Evolutionary conservation across 2,888 invertebrate species (phyloP), one percentile per base, ranked within the genome.

Genomic region (Dendrolimus houi): DNA sequence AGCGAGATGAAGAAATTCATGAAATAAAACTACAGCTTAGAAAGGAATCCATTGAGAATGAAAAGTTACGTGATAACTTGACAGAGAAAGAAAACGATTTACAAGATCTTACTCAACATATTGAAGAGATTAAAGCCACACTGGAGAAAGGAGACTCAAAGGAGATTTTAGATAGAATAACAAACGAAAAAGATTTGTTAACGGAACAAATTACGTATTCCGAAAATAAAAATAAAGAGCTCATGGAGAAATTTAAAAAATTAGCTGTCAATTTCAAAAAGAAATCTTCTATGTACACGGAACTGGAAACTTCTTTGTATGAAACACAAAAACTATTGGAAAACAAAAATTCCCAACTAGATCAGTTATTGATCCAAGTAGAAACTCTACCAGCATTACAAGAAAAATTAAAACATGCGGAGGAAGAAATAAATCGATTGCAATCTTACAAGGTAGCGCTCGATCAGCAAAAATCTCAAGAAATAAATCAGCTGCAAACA

Each of bases 181-280:
- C 87, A 17, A 68, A 74, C 52, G 79, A 84, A 13, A 92, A 91
- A 69, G 81, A 80, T 67, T 59, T 89, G 87, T 62, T 75, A 75
- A 65, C 80, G 74, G 76, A 83, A 69, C 72, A 84, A 72, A 68
- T 70, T 56, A 59, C 67, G 1, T 78, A 85, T 12, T 70, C 93
- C 1, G 94, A 94, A 69, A 83, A 74, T 8, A 95, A 94, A 72
- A 93, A 93, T 64, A 94, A 93, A 68, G 93, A 94, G 56, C 92
- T 95, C 61, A 78, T 94, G 57, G 95, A 96, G 58, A 96, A 95
- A 79, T 91, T 96, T 72, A 96, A 96, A 72, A 96, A 96, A 71
- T 93, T 95, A 69, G 96, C 95, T 0, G 92, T 94, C 0, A 95
- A 93, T 71, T 87, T 96, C 9, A 96, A 96, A 77, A 96, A 95